A percentile compares a stretch with the other conserved stretches of the same genome.
Evolutionary conservation across 2,113 vertebrate species (phyloP).

Genomic region (Hepsetus odoe): DNA sequence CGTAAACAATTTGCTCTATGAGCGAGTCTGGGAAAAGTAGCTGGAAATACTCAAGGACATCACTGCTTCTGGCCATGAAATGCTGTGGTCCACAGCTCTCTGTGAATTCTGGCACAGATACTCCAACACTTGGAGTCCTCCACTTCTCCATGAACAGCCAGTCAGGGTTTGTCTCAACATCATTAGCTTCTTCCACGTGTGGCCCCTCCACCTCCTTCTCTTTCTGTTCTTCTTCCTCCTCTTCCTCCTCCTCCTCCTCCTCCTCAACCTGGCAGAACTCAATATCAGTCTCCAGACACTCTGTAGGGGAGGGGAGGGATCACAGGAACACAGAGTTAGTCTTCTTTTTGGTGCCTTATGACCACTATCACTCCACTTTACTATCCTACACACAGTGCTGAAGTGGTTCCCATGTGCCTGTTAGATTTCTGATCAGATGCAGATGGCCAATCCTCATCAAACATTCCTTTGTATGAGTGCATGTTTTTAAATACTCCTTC

Average conservation of each 20-base stretch:
- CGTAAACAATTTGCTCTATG: constrained; percentile 66
- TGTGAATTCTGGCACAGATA: constrained; percentile 51
- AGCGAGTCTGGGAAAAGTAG: constrained; percentile 68
- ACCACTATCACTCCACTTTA: constrained; percentile 47
- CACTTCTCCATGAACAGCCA: constrained; percentile 63
- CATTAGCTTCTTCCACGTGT: constrained; percentile 45
- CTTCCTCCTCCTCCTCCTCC: constrained; percentile 51
- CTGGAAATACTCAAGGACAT: constrained; percentile 77
- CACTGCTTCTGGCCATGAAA: constrained; percentile 58
- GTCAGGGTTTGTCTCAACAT: constrained; percentile 55
- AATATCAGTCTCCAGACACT: constrained; percentile 69
- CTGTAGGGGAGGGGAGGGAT: constrained; percentile 64
- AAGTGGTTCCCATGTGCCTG: constrained; percentile 47
- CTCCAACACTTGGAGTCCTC: constrained; percentile 46
- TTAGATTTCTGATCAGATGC: constrained; percentile 40
- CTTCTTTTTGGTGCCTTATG: constrained; percentile 51
- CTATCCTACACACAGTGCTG: constrained; percentile 45
- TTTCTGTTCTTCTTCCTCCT: constrained; percentile 32
- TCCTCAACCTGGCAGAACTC: constrained; percentile 62
- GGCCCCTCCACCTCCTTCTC: constrained; percentile 39
- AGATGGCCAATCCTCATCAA: constrained; percentile 34
- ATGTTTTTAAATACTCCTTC: constrained; percentile 35
- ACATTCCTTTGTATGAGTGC: constrained; percentile 36
- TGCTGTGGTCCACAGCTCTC: constrained; percentile 65
- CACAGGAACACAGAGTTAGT: constrained; percentile 65